Conservation (phyloP, 2,888 invertebrate genomes). For the Agrotis exclamationis region DNA sequence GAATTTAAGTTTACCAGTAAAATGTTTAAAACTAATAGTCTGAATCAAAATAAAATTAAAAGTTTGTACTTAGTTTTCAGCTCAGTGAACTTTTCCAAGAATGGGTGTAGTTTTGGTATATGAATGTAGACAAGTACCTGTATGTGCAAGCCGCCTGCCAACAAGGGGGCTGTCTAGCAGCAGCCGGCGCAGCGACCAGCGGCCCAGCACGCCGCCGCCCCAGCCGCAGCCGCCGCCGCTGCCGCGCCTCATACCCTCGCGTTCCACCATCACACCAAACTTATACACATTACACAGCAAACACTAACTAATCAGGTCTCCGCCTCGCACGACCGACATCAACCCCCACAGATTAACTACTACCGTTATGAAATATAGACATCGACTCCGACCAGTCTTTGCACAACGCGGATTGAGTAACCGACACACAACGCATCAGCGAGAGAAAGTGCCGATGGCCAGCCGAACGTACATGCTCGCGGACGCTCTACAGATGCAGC, state of each 20-base stretch:
- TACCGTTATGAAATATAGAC: constrained; percentile 80
- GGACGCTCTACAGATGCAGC: constrained; percentile 79
- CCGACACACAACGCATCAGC: constrained; percentile 82
- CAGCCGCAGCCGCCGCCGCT: constrained; percentile 86
- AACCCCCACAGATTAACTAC: constrained; percentile 73
- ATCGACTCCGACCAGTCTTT: constrained; percentile 75
- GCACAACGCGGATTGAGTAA: constrained; percentile 85
- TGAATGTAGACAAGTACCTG: constrained; percentile 75
- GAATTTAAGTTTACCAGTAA: background rate
- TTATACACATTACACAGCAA: constrained; percentile 79
- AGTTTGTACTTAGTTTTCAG: background rate
- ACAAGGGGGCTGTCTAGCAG: constrained; percentile 94
- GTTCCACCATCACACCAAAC: constrained; percentile 85
- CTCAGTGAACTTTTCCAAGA: background rate
- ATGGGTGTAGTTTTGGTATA: background rate
- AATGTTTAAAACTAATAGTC: background rate
- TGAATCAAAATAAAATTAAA: constrained; percentile 8
- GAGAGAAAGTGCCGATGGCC: constrained; percentile 86
- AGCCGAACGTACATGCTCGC: constrained; percentile 76
- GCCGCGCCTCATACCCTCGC: constrained; percentile 86
- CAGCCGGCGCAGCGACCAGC: constrained; percentile 93
- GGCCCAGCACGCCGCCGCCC: constrained; percentile 87
- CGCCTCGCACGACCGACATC: constrained; percentile 73
- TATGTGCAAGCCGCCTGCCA: constrained; percentile 91
- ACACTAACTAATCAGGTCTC: constrained; percentile 54